Conservation (phyloP, 2,888 invertebrate genomes). For the Mamestra brassicae region DNA sequence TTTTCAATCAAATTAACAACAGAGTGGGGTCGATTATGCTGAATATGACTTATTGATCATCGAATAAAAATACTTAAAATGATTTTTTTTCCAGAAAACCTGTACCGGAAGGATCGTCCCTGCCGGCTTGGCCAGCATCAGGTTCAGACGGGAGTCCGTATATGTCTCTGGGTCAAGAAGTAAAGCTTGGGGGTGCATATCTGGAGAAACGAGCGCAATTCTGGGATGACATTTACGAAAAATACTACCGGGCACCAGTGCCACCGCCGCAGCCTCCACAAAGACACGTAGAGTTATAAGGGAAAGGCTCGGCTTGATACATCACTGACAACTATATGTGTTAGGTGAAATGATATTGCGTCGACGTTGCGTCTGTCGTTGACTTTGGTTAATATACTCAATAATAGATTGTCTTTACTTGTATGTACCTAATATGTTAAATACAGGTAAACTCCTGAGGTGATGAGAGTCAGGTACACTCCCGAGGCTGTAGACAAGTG, state of each 20-base stretch:
- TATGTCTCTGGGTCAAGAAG: constrained; percentile 69
- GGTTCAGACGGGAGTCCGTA: constrained; percentile 64
- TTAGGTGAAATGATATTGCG: too few relatives aligned
- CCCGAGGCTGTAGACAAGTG: too few relatives aligned
- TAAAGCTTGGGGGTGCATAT: constrained; percentile 65
- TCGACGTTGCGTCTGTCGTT: too few relatives aligned
- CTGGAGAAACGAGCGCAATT: constrained; percentile 66
- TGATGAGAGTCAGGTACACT: too few relatives aligned
- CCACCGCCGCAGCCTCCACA: constrained; percentile 63
- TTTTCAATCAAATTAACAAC: too few relatives aligned
- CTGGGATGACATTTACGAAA: constrained; percentile 76
- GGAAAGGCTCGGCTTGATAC: background rate
- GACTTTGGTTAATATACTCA: too few relatives aligned
- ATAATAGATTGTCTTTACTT: too few relatives aligned
- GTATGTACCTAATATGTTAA: too few relatives aligned
- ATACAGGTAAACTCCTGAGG: too few relatives aligned
- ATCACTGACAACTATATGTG: background rate
- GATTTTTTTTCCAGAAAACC: constrained; percentile 69
- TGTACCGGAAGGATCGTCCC: constrained; percentile 63
- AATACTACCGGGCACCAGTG: constrained; percentile 69
- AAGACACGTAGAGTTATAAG: constrained; percentile 34
- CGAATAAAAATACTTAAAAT: background rate
- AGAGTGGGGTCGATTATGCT: too few relatives aligned
- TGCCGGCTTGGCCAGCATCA: constrained; percentile 72
- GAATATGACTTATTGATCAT: too few relatives aligned